Evolutionary conservation across 2,888 invertebrate species (phyloP), one percentile per base, ranked within the genome.

Genomic region (Malachius bipustulatus): DNA sequence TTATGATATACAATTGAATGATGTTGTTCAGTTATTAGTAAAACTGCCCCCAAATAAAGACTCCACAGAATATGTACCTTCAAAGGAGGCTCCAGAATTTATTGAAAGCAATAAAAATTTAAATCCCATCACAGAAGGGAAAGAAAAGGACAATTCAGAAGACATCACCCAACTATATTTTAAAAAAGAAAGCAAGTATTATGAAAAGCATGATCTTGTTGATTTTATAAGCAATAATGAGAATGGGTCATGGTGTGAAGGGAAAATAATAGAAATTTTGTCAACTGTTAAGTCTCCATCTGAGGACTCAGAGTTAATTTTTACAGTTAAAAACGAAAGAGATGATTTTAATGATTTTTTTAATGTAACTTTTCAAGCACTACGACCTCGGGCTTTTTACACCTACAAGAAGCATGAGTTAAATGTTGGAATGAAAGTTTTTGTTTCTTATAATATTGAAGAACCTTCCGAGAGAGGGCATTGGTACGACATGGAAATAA

Each of bases 391-490:
- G 45, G 75, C 83, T 0, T 63, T 70, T 41, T 65, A 57, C 14
- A 59, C 62, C 13, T 58, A 80, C 32, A 55, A 67, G 11, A 51
- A 70, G 9, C 55, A 64, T 2, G 65, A 77, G 34, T 53, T 84
- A 14, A 59, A 69, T 47, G 56, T 65, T 3, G 78, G 75, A 0
- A 69, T 75, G 45, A 68, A 53, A 34, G 73, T 85, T 4, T 72
- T 88, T 71, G 66, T 77, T 1, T 87, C 85, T 58, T 73, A 81
- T 51, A 84, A 85, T 52, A 65, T 73, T 8, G 82, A 84, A 37
- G 64, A 77, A 8, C 75, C 77, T 0, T 60, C 65, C 13, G 69
- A 73, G 45, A 64, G 71, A 48, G 87, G 87, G 4, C 70, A 72
- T 51, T 88, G 87, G 85, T 39, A 52, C 38, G 48, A 55, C 39